A percentile compares a stretch with the other conserved stretches of the same genome.
Conservation (phyloP, 2,888 invertebrate species). For the Agriotes lineatus region DNA sequence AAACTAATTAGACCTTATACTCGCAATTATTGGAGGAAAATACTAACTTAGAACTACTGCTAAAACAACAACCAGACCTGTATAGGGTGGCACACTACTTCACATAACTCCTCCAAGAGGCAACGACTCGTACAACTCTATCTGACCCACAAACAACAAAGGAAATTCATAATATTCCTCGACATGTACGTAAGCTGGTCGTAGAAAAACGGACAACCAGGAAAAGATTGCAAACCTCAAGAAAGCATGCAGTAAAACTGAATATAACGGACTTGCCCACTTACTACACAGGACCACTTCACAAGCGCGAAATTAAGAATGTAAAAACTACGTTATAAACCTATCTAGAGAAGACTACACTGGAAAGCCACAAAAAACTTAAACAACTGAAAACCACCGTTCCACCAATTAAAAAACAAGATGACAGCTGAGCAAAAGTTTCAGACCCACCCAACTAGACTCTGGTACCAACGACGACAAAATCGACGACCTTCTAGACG, state of each 20-base stretch:
- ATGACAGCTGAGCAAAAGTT: neutral
- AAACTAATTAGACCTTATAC: neutral
- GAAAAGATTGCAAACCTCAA: neutral
- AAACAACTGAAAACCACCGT: neutral
- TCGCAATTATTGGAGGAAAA: neutral
- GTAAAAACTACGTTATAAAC: neutral
- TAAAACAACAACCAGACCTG: neutral
- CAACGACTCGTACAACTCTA: neutral
- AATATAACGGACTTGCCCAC: slow-evolving; percentile 2
- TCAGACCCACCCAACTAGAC: neutral
- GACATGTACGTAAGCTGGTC: neutral
- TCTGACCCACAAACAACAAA: neutral
- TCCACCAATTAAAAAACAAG: neutral
- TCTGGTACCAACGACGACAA: neutral
- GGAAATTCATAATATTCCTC: neutral
- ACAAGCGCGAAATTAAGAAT: neutral
- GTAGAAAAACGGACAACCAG: neutral
- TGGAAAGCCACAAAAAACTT: neutral
- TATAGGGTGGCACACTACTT: neutral
- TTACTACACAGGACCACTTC: neutral
- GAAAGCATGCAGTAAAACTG: neutral
- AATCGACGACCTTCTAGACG: neutral
- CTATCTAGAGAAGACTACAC: neutral
- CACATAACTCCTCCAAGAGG: slow-evolving; percentile 1
- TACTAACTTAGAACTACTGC: neutral